These are phyloP conservation scores for Drosophila yakuba DNA, from an alignment of 1,140 invertebrate genomes.

Conservation along the genomic window DNA sequence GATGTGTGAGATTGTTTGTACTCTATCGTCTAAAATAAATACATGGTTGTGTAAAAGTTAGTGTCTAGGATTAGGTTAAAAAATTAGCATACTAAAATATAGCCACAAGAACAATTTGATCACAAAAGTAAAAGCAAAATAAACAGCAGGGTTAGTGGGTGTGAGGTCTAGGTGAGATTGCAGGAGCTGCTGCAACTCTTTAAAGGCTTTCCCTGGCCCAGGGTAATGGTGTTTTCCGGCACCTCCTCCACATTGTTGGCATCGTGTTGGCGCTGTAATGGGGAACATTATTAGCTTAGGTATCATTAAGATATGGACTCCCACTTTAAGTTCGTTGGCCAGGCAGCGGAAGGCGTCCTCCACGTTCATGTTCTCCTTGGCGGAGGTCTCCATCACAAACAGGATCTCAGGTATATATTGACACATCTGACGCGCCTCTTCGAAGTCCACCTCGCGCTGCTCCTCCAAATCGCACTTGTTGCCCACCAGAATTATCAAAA, in stretches of 20 bases:
- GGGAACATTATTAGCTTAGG: not conserved
- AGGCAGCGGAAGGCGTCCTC: conserved; percentile 95
- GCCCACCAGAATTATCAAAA: conserved; percentile 94
- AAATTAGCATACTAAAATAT: conserved; percentile 59
- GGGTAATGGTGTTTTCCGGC: conserved; percentile 68
- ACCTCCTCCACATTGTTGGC: conserved; percentile 62
- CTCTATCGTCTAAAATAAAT: conserved; percentile 71
- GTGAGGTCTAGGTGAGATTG: conserved; percentile 74
- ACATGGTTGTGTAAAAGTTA: conserved; percentile 50
- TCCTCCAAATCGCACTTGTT: conserved; percentile 95
- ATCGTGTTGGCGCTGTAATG: conserved; percentile 70
- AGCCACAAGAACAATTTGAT: conserved; percentile 74
- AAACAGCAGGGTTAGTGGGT: conserved; percentile 3
- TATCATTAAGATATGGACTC: too few relatives aligned
- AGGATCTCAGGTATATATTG: conserved; percentile 93
- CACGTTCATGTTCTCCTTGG: conserved; percentile 97
- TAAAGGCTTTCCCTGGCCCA: conserved; percentile 78
- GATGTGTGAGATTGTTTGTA: conserved; percentile 77
- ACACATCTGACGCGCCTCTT: conserved; percentile 93
- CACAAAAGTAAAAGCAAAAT: conserved; percentile 66
- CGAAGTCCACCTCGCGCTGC: conserved; percentile 92
- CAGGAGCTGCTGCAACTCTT: conserved; percentile 83
- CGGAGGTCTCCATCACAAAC: conserved; percentile 95
- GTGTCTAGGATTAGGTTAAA: conserved; percentile 61
- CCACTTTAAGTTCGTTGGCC: conserved; percentile 94